These are phyloP conservation scores for Trissolcus brochymenae DNA, from an alignment of 2,888 invertebrate species.

Conservation along the genomic window DNA sequence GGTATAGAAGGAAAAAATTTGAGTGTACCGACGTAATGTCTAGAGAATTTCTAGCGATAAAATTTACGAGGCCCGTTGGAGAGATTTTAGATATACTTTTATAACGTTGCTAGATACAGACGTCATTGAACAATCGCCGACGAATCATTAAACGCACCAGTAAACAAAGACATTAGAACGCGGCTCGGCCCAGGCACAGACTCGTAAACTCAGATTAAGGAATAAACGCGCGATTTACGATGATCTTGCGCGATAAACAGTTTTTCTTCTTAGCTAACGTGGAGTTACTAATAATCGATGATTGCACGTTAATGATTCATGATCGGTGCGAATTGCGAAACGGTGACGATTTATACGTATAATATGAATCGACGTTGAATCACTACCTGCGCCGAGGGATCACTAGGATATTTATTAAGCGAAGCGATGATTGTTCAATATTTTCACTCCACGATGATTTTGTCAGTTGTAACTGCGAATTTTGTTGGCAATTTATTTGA, in stretches of 20 bases:
- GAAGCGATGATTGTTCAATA: neutral
- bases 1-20: too few species aligned
- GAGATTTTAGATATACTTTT: too few species aligned
- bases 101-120: too few species aligned
- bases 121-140: too few species aligned
- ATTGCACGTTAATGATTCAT: constrained; percentile 40
- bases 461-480: too few species aligned
- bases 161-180: too few species aligned
- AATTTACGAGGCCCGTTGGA: too few species aligned
- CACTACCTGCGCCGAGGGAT: constrained; percentile 3
- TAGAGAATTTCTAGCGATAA: neutral
- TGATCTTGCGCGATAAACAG: constrained; percentile 18
- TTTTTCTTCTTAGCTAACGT: constrained; percentile 14
- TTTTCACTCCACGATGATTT: neutral
- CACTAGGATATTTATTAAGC: constrained; percentile 8
- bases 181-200: neutral
- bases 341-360: constrained; percentile 34
- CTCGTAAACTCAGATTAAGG: constrained; percentile 23
- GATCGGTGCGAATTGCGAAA: constrained; percentile 25
- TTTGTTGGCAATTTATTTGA: too few species aligned
- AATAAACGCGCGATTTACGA: constrained; percentile 36
- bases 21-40: neutral
- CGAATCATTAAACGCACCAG: too few species aligned
- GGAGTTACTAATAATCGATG: constrained; percentile 26
- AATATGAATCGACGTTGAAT: constrained; percentile 27